Conservation (phyloP, 2,797 vertebrate species). For the Tiaroga cobitis region DNA sequence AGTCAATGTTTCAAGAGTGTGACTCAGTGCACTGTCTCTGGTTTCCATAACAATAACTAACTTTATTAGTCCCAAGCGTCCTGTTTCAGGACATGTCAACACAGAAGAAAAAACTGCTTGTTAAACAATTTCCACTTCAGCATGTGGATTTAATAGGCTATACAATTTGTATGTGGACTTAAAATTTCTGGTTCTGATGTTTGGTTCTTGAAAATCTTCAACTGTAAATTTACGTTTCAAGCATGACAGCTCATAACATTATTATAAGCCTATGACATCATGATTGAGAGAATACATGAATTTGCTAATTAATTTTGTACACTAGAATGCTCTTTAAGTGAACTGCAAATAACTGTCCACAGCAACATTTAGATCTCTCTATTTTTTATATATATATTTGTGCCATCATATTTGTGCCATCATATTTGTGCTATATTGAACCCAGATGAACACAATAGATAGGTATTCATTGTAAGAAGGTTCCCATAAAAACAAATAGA, state of each 20-base stretch:
- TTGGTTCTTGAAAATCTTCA: not conserved
- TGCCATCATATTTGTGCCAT: too few relatives aligned
- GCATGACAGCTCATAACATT: not conserved
- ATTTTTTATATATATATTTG: too few relatives aligned
- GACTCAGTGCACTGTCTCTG: not conserved
- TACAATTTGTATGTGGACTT: not conserved
- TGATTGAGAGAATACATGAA: not conserved
- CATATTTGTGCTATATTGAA: not conserved
- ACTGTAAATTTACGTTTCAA: not conserved
- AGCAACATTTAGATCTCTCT: not conserved
- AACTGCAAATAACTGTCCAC: not conserved
- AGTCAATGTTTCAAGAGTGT: not conserved
- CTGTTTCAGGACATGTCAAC: not conserved
- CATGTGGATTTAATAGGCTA: not conserved
- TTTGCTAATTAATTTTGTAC: not conserved
- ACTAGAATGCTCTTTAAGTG: not conserved
- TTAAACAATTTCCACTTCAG: not conserved
- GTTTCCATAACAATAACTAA: not conserved
- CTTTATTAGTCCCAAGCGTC: not conserved
- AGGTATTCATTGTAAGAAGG: not conserved
- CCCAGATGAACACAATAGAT: not conserved
- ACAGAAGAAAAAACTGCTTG: not conserved
- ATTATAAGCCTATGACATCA: not conserved
- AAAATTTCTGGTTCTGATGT: not conserved
- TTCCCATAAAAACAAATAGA: not conserved